These are phyloP conservation scores for Chrysopa pallens DNA, from an alignment of 1,140 invertebrate genomes.

Conservation along the genomic window DNA sequence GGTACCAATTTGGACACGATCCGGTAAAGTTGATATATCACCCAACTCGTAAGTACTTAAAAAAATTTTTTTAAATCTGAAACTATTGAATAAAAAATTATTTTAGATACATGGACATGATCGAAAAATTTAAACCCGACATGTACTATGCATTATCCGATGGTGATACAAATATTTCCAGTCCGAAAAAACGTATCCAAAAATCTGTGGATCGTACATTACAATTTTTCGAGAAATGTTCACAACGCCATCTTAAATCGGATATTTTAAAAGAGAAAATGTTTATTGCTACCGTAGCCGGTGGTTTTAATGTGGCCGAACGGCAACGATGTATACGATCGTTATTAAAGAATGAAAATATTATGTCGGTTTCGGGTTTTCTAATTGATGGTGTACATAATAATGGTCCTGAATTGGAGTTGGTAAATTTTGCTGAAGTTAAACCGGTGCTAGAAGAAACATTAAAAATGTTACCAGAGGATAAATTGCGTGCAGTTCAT, in stretches of 20 bases:
- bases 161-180: conserved; percentile 51
- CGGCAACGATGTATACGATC: conserved; percentile 36
- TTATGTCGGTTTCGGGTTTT: conserved; percentile 37
- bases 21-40: conserved; percentile 45
- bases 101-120: conserved; percentile 48
- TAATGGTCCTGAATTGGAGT: conserved; percentile 39
- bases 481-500: conserved; percentile 42
- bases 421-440: conserved; percentile 34
- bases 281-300: conserved; percentile 54
- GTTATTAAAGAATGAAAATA: conserved; percentile 34
- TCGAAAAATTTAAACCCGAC: conserved; percentile 59
- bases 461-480: conserved; percentile 40
- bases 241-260: conserved; percentile 33
- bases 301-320: conserved; percentile 42
- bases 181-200: conserved; percentile 42
- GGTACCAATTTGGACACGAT: conserved; percentile 51
- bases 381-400: conserved; percentile 64
- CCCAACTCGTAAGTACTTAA: conserved; percentile 27
- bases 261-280: conserved; percentile 23
- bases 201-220: conserved; percentile 45
- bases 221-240: conserved; percentile 37
- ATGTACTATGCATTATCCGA: conserved; percentile 62
- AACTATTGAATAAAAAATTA: conserved; percentile 1
- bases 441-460: conserved; percentile 37
- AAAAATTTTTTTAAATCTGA: too few species aligned